Evolutionary conservation across 2,888 invertebrate genomes (phyloP), one percentile per base, ranked within the genome.

Genomic region (Diaperis boleti): DNA sequence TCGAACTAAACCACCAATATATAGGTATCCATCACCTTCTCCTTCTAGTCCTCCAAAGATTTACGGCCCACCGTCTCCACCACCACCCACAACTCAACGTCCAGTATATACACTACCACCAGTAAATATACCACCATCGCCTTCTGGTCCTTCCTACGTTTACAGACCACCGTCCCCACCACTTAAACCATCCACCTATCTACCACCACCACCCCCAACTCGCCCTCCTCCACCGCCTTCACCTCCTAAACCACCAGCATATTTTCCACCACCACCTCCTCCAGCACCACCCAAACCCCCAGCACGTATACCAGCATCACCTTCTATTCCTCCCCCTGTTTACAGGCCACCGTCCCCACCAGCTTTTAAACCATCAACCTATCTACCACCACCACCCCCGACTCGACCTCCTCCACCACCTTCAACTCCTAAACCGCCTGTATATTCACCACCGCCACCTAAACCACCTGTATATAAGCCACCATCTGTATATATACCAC

Each of bases 401-500:
- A 17, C n/a, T n/a, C n/a, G 11, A 22, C 44, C 44, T 3, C n/a
- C 44, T 10, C 4, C 39, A n/a, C 42, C 18, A n/a, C 29, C 29
- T 1, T 17, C 31, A 18, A n/a, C 49, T 10, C 14, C 45, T 1
- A 17, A 22, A 50, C 50, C 50, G 6, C 50, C 33, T 18, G 10
- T 29, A 5, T 17, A 7, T 6, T 11, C 22, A n/a, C 47, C 47
- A 14, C 31, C 31, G 10, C 18, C 49, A 18, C 8, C 5, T 31
- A 45, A 33, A 29, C 47, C 57, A 22, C 45, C 57, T 13, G 33
- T 31, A 6, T 31, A 31, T 14, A 14, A 7, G 20, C 57, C 45
- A 29, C 47, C 57, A 22, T 35, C 57, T 13, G 33, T 31, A 6
- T 31, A 31, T 14, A 55, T n/a, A 55, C 55, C 42, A 18, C 57